Evolutionary conservation across 2,888 invertebrate species (phyloP).

Genomic region (Brachynemurus nebulosus): DNA sequence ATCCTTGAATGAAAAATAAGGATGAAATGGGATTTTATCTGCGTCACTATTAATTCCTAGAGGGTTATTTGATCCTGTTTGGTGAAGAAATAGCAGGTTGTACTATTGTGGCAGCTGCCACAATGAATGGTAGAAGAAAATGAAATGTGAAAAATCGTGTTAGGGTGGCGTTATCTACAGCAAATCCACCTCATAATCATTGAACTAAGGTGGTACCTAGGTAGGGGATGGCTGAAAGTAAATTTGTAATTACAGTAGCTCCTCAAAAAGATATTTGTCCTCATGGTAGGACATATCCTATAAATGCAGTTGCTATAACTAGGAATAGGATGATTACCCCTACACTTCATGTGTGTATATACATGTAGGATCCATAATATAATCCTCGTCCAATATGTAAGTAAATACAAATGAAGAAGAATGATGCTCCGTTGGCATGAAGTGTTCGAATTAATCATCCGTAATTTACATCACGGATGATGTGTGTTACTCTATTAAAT

Average conservation of each 20-base stretch:
- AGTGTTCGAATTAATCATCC: constrained; percentile 51
- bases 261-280: constrained; percentile 75
- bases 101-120: constrained; percentile 32
- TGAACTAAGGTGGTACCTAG: constrained; percentile 46
- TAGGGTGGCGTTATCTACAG: constrained; percentile 57
- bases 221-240: constrained; percentile 57
- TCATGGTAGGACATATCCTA: constrained; percentile 66
- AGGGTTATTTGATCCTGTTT: constrained; percentile 4
- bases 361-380: constrained; percentile 34
- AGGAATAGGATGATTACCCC: constrained; percentile 52
- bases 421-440: constrained; percentile 58
- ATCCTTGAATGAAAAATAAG: constrained; percentile 51
- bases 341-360: constrained; percentile 42
- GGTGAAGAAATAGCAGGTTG: constrained; percentile 6
- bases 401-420: constrained; percentile 58
- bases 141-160: constrained; percentile 65
- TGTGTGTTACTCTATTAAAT: constrained; percentile 51
- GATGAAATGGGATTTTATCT: constrained; percentile 56
- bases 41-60: constrained; percentile 28
- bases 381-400: constrained; percentile 53
- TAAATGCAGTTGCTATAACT: constrained; percentile 57
- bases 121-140: constrained; percentile 57
- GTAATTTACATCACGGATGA: constrained; percentile 54
- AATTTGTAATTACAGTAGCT: constrained; percentile 63
- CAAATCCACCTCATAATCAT: constrained; percentile 66